A percentile compares a stretch with the other conserved stretches of the same genome.
These are phyloP conservation scores for Lycocerus yunnanus DNA, from an alignment of 2,888 invertebrate species.

Conservation along the genomic window DNA sequence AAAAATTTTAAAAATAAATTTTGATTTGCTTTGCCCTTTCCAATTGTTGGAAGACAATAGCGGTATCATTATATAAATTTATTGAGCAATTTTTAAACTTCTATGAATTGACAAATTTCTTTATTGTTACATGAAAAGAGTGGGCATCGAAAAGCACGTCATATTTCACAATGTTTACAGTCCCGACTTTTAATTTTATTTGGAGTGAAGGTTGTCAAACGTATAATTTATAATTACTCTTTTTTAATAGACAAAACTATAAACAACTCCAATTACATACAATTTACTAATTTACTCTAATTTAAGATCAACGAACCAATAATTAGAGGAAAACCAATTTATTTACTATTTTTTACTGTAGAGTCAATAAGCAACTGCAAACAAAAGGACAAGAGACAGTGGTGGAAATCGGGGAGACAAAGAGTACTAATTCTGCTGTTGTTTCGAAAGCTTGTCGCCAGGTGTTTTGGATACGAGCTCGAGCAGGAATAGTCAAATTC, in stretches of 20 bases:
- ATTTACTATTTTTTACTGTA: no score
- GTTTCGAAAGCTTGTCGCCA: no score
- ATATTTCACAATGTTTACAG: background rate
- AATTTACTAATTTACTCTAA: background rate
- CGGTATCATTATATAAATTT: background rate
- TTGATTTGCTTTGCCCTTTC: background rate
- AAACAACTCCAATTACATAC: background rate
- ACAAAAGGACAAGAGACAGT: no score
- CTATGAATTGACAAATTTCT: background rate
- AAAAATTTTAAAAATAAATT: background rate
- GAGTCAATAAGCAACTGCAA: no score
- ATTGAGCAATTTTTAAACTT: background rate
- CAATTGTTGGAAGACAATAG: background rate
- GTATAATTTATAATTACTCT: background rate
- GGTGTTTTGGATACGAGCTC: no score
- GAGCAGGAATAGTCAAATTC: no score
- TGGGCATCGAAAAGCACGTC: background rate
- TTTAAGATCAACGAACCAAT: background rate
- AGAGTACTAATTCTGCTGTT: no score
- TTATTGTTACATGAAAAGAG: background rate
- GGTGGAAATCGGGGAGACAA: no score
- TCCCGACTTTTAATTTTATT: background rate
- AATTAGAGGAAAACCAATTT: no score
- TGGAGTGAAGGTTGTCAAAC: background rate
- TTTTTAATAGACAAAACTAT: background rate